Conservation (phyloP, 2,797 vertebrate species). For the Florisuga fusca region DNA sequence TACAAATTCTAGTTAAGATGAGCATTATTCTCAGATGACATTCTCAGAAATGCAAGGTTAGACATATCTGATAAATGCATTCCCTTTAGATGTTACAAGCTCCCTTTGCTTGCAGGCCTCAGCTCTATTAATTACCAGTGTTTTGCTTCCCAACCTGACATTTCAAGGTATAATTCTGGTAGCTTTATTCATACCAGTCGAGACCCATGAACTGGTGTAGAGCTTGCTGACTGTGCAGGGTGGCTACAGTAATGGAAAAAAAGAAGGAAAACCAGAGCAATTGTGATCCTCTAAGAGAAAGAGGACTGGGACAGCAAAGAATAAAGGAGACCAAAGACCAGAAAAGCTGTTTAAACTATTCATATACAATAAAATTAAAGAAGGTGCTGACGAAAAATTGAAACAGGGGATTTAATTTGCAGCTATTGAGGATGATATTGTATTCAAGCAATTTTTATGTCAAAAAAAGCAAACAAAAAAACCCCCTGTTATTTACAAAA, state of each 20-base stretch:
- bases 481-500: background rate
- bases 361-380: background rate
- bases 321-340: background rate
- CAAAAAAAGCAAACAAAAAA: background rate
- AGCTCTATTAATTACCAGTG: background rate
- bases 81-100: background rate
- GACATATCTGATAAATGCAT: conserved; percentile 1
- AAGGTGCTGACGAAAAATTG: background rate
- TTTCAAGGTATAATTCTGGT: background rate
- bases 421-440: background rate
- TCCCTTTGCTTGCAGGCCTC: background rate
- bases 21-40: conserved; percentile 3
- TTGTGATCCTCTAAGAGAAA: background rate
- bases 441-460: background rate
- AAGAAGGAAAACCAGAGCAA: background rate
- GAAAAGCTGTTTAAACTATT: background rate
- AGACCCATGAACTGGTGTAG: background rate
- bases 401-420: background rate
- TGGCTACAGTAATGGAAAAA: background rate
- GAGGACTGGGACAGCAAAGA: background rate
- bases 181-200: background rate
- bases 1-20: conserved; percentile 20
- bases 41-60: conserved; percentile 44
- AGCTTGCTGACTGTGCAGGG: background rate
- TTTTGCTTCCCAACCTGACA: background rate